A percentile compares a stretch with the other conserved stretches of the same genome.
Conservation (phyloP, 2,113 vertebrate genomes). For the Strix uralensis region DNA sequence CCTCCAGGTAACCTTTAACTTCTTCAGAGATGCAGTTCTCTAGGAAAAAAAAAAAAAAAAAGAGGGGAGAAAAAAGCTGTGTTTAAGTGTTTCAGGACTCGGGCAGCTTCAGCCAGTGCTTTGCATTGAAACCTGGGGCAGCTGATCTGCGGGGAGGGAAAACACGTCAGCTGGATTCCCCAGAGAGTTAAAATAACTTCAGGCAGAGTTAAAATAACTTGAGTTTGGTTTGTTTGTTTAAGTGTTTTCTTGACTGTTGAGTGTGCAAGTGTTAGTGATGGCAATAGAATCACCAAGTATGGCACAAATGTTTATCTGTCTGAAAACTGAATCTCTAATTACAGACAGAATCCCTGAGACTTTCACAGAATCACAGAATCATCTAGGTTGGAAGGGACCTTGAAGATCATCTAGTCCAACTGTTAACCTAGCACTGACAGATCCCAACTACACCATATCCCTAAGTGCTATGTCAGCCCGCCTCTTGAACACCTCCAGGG, state of each 20-base stretch:
- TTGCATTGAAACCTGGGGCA: background rate
- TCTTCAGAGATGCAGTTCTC: background rate
- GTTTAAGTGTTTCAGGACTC: background rate
- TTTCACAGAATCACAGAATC: no score
- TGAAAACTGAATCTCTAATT: background rate
- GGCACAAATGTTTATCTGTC: background rate
- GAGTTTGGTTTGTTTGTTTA: background rate
- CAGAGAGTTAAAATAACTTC: background rate
- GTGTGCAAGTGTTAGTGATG: background rate
- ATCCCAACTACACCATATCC: no score
- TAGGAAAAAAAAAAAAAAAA: background rate
- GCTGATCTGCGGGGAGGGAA: no score
- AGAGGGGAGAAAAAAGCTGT: background rate
- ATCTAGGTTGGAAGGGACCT: no score
- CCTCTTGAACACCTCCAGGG: no score
- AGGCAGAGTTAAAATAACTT: background rate
- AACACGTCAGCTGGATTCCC: fast-evolving
- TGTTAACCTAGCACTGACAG: no score
- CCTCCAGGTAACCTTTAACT: background rate
- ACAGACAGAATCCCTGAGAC: background rate
- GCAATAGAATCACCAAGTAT: background rate
- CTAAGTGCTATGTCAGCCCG: no score
- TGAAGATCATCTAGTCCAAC: no score
- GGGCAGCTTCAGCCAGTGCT: background rate
- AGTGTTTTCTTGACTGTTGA: background rate